Base-by-base conservation (phyloP, 2,113 vertebrate genomes). In the Chinchilla lanigera region DNA sequence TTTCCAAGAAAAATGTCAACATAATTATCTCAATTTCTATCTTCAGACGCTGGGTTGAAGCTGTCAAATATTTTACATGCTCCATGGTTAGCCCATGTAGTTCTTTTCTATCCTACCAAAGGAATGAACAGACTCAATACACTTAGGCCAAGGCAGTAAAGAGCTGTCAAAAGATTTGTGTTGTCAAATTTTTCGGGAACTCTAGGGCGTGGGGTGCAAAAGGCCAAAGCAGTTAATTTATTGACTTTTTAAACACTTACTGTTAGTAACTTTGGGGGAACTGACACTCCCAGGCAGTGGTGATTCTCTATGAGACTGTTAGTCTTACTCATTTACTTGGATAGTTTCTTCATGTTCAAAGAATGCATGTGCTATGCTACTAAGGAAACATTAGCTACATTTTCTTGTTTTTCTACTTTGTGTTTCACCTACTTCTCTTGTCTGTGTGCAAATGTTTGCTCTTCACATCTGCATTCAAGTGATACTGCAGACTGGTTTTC, bases 1-100 rank as follows among this genome's bases (percentile, higher is more conserved):
- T 65, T 2, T 84, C 69, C 38, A 60, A 91, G 16, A 75, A 50
- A 89, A 97, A 88, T 20, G 4, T 87, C 69, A 97, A 41, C 13
- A 82, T 56, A 82, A 56, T 96, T 95, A 90, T 88, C 28, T 95
- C 20, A 58, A 75, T 97, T 97, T 96, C 44, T n/a, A 38, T 88
- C 38, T 93, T 89, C 6, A 92, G 63, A 73, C 35, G 35, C 11
- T 58, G 38, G 24, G 13, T 67, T 56, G 24, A 94, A 92, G 4
- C 16, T 81, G 22, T 92, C 19, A n/a, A 94, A 86, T 93, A n/a
- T 35, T 90, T 90, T 58, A 60, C 7, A 24, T 88, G 91, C 90
- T 47, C 16, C 81, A 13, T 83, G 12, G 9, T 67, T 92, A 73
- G 12, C 54, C 5, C 41, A 38, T 58, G 67, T 69, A 96, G n/a